Evolutionary conservation across 2,888 invertebrate genomes (phyloP).

Genomic region (Tetanocera ferruginea): DNA sequence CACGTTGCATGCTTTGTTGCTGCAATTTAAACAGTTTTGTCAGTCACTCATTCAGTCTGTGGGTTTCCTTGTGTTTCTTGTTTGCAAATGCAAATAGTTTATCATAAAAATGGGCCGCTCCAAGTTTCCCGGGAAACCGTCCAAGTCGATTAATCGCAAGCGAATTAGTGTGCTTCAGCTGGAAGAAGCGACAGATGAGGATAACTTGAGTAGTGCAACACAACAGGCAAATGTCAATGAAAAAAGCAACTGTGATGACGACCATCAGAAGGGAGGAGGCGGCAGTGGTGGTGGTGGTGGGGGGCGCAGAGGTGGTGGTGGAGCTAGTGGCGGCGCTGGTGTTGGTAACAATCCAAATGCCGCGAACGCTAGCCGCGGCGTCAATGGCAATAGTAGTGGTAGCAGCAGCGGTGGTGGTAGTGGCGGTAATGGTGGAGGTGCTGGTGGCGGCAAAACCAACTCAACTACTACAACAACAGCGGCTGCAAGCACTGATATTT

Average conservation of each 20-base stretch:
- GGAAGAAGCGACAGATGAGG: conserved; percentile 30
- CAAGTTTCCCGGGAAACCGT: conserved; percentile 87
- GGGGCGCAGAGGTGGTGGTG: conserved; percentile 24
- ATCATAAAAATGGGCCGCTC: conserved; percentile 67
- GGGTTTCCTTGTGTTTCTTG: background rate
- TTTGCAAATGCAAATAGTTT: conserved; percentile 44
- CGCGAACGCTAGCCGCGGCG: conserved; percentile 40
- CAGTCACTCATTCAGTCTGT: background rate
- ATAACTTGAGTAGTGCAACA: conserved; percentile 40
- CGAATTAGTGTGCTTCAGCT: conserved; percentile 80
- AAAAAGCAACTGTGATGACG: conserved; percentile 44
- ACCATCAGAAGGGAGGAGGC: conserved; percentile 32
- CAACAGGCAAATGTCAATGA: conserved; percentile 43
- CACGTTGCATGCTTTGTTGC: conserved; percentile 39
- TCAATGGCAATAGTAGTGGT: conserved; percentile 36
- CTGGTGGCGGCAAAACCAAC: conserved; percentile 27
- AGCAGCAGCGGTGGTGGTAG: conserved; percentile 9
- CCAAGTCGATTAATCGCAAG: conserved; percentile 88
- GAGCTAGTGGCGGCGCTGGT: conserved; percentile 47
- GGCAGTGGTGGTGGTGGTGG: conserved; percentile 28
- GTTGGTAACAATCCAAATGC: conserved; percentile 46
- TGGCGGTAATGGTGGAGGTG: conserved; percentile 2
- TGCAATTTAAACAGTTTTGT: conserved; percentile 22
- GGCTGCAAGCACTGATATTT: background rate
- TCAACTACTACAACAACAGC: conserved; percentile 35